These are phyloP conservation scores for Antidorcas marsupialis DNA, from an alignment of 2,113 vertebrate species.

Conservation along the genomic window DNA sequence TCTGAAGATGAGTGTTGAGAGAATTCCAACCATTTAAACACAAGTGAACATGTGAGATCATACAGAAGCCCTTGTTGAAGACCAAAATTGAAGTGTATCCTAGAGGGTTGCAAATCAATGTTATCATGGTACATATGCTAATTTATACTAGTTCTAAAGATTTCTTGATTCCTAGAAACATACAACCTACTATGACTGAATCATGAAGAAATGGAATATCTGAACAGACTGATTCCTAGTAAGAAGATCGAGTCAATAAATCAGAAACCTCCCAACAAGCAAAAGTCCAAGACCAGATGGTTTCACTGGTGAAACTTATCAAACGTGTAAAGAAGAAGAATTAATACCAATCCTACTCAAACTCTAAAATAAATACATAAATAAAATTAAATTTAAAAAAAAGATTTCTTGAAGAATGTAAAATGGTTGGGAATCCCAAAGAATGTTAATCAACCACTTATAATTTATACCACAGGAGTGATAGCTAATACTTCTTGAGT, in stretches of 20 bases:
- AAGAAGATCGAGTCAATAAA: not conserved
- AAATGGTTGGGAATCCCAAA: not conserved
- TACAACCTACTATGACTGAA: not conserved
- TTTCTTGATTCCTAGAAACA: not conserved
- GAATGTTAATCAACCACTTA: not conserved
- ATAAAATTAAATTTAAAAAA: not conserved
- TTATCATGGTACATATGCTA: not conserved
- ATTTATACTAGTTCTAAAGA: not conserved
- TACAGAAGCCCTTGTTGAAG: not conserved
- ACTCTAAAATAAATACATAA: not conserved
- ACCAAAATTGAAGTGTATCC: not conserved
- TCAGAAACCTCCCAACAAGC: not conserved
- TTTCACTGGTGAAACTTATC: not conserved
- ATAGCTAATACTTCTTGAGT: not conserved
- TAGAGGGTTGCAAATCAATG: not conserved
- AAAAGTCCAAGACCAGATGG: not conserved
- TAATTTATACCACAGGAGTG: not conserved
- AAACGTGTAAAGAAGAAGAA: not conserved
- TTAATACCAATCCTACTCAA: not conserved
- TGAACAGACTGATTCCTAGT: not conserved
- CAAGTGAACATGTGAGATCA: not conserved
- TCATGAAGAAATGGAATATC: not conserved
- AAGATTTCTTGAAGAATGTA: not conserved
- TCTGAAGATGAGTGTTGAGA: not conserved
- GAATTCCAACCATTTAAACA: not conserved